phyloP scores from a whole-genome alignment of 2,113 vertebrate genomes.

The Callionymus lyra region DNA sequence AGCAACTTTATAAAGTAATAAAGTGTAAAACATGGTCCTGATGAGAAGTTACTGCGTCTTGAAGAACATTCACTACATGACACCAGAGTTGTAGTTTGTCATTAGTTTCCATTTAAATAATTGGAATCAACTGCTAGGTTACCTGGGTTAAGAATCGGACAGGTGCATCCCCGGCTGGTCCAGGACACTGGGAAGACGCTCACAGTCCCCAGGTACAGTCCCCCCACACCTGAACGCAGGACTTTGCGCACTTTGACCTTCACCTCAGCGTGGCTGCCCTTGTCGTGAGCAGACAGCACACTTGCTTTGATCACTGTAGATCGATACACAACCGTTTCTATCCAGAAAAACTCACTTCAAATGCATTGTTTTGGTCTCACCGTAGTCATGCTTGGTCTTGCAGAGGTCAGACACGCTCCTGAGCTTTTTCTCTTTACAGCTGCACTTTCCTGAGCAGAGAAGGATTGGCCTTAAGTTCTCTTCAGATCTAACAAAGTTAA shows the following conservation, averaged over 20 bases:
- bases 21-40: too few species aligned
- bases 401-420: conserved; percentile 74
- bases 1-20: too few species aligned
- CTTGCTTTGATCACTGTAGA: conserved; percentile 77
- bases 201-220: conserved; percentile 65
- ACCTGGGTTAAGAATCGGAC: conserved; percentile 85
- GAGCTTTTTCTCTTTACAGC: conserved; percentile 78
- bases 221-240: conserved; percentile 66
- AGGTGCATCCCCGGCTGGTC: conserved; percentile 83
- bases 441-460: conserved; percentile 73
- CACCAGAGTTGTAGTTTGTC: too few species aligned
- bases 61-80: too few species aligned
- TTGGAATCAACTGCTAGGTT: background rate
- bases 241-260: conserved; percentile 79
- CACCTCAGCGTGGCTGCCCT: conserved; percentile 83
- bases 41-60: too few species aligned
- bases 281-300: conserved; percentile 83
- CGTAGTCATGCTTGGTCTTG: conserved; percentile 77
- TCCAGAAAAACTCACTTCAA: too few species aligned
- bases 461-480: background rate
- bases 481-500: background rate
- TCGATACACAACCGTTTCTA: background rate
- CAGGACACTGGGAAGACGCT: conserved; percentile 81
- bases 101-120: too few species aligned
- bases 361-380: conserved; percentile 59